Percentiles rank a stretch among this genome's conserved stretches.
Evolutionary conservation across 2,113 vertebrate species (phyloP).

Genomic region (Ia io): DNA sequence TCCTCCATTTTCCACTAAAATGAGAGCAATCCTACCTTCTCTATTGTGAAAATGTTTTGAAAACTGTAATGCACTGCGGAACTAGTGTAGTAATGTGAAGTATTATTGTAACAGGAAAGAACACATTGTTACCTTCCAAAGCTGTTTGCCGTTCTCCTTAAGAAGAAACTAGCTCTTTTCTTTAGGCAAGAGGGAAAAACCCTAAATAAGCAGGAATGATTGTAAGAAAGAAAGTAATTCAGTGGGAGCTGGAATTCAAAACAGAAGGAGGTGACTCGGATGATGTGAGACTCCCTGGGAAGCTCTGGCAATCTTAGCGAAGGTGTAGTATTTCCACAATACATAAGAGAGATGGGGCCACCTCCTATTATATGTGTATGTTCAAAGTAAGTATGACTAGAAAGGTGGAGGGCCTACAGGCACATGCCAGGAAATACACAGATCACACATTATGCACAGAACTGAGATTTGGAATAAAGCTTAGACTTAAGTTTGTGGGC

Average conservation of each 20-base stretch:
- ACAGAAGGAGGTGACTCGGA: not conserved
- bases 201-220: conserved; percentile 31
- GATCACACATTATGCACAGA: not conserved
- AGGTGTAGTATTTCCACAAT: not conserved
- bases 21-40: conserved; percentile 10
- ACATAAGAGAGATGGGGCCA: not conserved
- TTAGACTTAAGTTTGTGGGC: not conserved
- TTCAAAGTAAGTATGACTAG: not conserved
- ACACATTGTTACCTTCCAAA: conserved; percentile 48
- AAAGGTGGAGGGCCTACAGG: not conserved
- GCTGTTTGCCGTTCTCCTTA: conserved; percentile 45
- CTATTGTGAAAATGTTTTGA: conserved; percentile 57
- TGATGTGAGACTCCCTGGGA: not conserved
- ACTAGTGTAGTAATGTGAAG: conserved; percentile 42
- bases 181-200: not conserved
- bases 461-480: not conserved
- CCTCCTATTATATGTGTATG: not conserved
- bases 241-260: conserved; percentile 35
- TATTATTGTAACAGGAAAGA: conserved; percentile 40
- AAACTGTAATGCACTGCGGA: conserved; percentile 36
- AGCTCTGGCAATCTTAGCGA: not conserved
- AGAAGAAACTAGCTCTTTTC: conserved; percentile 46
- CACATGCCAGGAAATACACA: not conserved
- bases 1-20: not conserved
- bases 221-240: conserved; percentile 44